Conservation (phyloP, 2,113 vertebrate genomes). For the Lophochroa leadbeateri region DNA sequence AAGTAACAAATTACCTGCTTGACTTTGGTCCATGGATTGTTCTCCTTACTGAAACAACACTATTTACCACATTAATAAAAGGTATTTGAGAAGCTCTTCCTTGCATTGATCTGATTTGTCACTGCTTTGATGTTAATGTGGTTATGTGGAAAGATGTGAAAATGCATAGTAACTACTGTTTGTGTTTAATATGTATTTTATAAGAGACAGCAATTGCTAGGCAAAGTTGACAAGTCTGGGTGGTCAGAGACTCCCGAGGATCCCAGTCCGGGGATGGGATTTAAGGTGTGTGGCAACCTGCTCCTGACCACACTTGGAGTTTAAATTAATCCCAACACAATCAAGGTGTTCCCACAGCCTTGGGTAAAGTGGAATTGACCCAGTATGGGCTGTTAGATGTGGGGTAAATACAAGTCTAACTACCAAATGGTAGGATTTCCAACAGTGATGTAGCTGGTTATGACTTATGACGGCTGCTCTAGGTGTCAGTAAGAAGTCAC, state of each 20-base stretch:
- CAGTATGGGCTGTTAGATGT: neutral
- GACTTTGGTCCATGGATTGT: neutral
- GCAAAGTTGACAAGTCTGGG: neutral
- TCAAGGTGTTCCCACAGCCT: neutral
- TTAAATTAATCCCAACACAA: neutral
- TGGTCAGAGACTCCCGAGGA: neutral
- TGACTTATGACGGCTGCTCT: neutral
- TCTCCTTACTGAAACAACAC: neutral
- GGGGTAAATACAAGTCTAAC: neutral
- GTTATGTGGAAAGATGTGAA: neutral
- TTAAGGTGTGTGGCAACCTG: neutral
- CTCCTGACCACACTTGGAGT: neutral
- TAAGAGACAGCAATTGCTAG: neutral
- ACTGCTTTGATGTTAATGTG: neutral
- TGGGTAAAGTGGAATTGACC: neutral
- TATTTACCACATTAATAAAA: neutral
- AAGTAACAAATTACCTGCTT: neutral
- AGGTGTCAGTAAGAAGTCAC: neutral
- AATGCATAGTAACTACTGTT: neutral
- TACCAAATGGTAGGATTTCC: neutral
- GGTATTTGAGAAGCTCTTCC: neutral
- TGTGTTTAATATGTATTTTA: neutral
- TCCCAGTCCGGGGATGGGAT: neutral
- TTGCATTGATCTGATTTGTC: neutral
- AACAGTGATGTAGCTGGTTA: neutral